phyloP scores from a whole-genome alignment of 2,888 invertebrate genomes.

The Acanthosoma haemorrhoidale region DNA sequence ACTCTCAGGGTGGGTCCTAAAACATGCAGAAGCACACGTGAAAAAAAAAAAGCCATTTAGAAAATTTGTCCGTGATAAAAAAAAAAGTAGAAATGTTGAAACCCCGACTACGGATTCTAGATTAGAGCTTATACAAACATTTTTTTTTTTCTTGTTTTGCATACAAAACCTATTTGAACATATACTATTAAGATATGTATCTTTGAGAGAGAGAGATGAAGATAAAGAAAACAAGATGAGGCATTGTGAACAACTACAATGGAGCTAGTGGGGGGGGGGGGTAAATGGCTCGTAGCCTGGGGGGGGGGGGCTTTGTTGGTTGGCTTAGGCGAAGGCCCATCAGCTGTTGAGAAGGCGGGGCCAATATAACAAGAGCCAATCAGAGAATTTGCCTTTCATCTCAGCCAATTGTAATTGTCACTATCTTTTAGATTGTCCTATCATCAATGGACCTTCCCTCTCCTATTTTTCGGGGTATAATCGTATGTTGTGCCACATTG shows the following conservation, averaged over 20 bases:
- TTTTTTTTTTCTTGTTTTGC: too few species aligned
- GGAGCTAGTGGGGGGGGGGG: neutral
- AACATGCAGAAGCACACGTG: too few species aligned
- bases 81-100: too few species aligned
- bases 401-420: neutral
- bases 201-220: neutral
- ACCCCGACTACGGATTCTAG: too few species aligned
- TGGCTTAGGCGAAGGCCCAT: neutral
- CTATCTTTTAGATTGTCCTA: neutral
- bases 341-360: constrained; percentile 5
- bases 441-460: neutral
- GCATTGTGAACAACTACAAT: neutral
- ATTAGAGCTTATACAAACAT: too few species aligned
- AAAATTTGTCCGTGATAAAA: too few species aligned
- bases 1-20: too few species aligned
- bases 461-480: too few species aligned
- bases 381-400: neutral
- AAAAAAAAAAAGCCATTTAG: too few species aligned
- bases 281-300: neutral
- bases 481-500: too few species aligned
- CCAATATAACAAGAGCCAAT: neutral
- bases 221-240: neutral
- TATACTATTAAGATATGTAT: neutral
- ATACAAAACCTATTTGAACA: too few species aligned
- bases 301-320: too few species aligned